These are phyloP conservation scores for Drosophila pectinifera DNA, from an alignment of 1,140 invertebrate genomes.

Conservation along the genomic window DNA sequence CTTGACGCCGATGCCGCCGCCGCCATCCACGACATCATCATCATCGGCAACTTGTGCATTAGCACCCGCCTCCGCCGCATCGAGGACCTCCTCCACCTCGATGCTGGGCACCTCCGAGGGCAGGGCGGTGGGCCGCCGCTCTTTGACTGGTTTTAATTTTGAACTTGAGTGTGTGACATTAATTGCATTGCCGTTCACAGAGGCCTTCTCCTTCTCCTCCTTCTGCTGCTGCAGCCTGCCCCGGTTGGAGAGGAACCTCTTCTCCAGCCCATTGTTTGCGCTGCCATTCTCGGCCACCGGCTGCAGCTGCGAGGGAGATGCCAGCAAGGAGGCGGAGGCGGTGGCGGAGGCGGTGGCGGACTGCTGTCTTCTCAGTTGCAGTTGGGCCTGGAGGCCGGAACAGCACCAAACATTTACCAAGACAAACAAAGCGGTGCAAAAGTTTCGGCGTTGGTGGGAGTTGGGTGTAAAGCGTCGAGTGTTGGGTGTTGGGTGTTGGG, in stretches of 20 bases:
- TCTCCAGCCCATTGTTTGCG: slow-evolving; percentile 37
- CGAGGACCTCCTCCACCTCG: slow-evolving; percentile 24
- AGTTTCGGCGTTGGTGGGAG: slow-evolving; percentile 22
- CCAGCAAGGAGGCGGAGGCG: slow-evolving; percentile 17
- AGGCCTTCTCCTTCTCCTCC: slow-evolving; percentile 4
- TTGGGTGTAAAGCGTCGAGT: slow-evolving; percentile 3
- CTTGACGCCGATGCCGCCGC: slow-evolving; percentile 37
- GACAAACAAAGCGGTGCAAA: slow-evolving; percentile 73
- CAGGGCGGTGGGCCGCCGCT: slow-evolving; percentile 75
- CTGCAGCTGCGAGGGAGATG: slow-evolving; percentile 30
- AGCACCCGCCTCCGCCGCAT: slow-evolving; percentile 1
- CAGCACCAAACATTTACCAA: slow-evolving; percentile 67
- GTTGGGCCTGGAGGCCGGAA: slow-evolving; percentile 58
- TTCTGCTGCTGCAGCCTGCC: slow-evolving; percentile 26
- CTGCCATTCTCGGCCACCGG: slow-evolving; percentile 49
- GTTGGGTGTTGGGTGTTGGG: not conserved
- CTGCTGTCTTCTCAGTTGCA: slow-evolving; percentile 62
- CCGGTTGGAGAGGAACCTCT: slow-evolving; percentile 56
- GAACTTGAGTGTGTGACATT: slow-evolving; percentile 72
- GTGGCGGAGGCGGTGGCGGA: slow-evolving; percentile 3
- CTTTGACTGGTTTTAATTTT: slow-evolving; percentile 82
- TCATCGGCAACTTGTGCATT: slow-evolving; percentile 13
- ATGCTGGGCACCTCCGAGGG: slow-evolving; percentile 69
- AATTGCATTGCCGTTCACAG: slow-evolving; percentile 69
- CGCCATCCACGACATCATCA: slow-evolving; percentile 34